Conservation (phyloP, 2,113 vertebrate genomes). For the Gyps fulvus region DNA sequence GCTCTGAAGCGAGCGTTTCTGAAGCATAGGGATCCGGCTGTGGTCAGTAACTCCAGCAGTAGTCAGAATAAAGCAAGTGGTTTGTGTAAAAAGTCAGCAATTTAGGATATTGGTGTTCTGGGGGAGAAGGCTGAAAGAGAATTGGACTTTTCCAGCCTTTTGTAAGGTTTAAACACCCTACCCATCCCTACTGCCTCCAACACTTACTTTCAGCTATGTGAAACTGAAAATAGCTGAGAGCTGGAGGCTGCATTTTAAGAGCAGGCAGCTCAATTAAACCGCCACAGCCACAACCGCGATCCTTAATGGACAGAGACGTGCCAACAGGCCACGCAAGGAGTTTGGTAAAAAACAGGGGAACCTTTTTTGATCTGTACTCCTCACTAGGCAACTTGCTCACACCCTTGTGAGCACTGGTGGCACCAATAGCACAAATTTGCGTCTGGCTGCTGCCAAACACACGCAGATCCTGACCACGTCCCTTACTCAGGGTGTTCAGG, state of each 20-base stretch:
- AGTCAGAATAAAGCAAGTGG: neutral
- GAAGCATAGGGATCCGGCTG: neutral
- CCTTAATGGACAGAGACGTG: neutral
- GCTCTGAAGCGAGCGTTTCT: neutral
- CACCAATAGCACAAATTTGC: fast-evolving
- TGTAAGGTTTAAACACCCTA: neutral
- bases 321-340: neutral
- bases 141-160: neutral
- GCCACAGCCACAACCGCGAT: fast-evolving
- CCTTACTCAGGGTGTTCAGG: fast-evolving
- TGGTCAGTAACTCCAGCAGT: neutral
- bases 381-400: neutral
- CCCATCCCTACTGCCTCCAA: neutral
- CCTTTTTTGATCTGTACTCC: neutral
- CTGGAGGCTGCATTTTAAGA: neutral
- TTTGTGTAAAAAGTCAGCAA: neutral
- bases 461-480: neutral
- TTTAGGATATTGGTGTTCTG: neutral
- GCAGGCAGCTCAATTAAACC: neutral
- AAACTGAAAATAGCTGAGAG: neutral
- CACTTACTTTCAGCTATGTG: neutral
- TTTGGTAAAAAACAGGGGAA: neutral
- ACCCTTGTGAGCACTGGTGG: neutral
- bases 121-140: neutral
- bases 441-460: neutral